Base-by-base conservation (phyloP, 1,140 invertebrate genomes). In the Cepaea nemoralis region DNA sequence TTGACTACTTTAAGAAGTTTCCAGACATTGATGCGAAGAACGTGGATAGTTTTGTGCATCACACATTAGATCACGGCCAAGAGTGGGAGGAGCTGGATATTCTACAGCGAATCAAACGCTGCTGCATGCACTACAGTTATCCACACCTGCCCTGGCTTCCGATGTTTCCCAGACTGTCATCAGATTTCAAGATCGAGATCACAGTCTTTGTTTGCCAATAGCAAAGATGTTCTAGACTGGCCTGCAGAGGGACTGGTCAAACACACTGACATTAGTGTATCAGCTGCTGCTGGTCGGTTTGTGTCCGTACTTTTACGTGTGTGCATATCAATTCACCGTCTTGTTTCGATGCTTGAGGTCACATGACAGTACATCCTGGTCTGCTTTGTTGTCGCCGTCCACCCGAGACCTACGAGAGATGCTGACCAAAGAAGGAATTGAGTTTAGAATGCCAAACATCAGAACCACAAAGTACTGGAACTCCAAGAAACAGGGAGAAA, bases 261-360 rank as follows among this genome's bases (percentile, higher is more conserved):
- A 95, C 75, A 97, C 96, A 90, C 96, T 98, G 83, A 93, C 95
- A 22, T 93, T 92, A 31, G 86, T 91, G 0, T 93, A 93, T 77
- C 92, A 95, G 89, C 91, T 97, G 37, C 86, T 98, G 14, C 93
- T 96, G 84, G 94, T 96, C 0, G 93, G 94, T 37, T 96, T 97
- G 87, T 98, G 97, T 91, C 96, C 97, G 14, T 99, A 96, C 89
- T 98, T 99, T 92, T 99, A 98, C 91, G 92, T 98, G 5, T 97
- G 97, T 89, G 94, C 96, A 1, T 96, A 97, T 90, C 94, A 94
- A 37, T 98, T 98, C 88, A 98, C 96, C 10, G 95, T 95, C 66
- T 91, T 98, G 50, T 98, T 99, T 91, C 93, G 96, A 96, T 27
- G 94, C 96, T 35, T 94, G 94, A 86, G 96, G 96, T 37, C 90